phyloP scores from a whole-genome alignment of 2,797 vertebrate species.

The Dermochelys coriacea region DNA sequence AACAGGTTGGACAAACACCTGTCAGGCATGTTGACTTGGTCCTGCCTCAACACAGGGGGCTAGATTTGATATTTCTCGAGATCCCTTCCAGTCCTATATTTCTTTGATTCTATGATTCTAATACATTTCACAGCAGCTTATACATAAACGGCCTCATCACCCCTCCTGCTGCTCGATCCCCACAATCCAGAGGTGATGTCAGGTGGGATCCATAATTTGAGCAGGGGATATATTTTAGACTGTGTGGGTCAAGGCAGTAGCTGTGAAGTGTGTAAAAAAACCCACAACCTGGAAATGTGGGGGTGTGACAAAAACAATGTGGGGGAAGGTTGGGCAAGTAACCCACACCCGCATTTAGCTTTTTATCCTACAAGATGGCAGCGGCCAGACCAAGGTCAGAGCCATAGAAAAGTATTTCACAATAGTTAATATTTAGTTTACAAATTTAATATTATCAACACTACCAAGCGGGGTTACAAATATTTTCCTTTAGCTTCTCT shows the following conservation, averaged over 20 bases:
- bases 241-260: fast-evolving
- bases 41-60: not conserved
- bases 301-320: not conserved
- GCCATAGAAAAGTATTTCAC: not conserved
- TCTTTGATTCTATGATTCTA: too few species aligned
- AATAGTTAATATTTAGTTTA: not conserved
- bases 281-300: not conserved
- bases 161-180: not conserved
- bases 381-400: fast-evolving
- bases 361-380: not conserved
- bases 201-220: fast-evolving
- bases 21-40: not conserved
- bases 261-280: not conserved
- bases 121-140: not conserved
- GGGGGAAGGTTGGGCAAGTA: not conserved
- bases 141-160: not conserved
- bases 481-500: not conserved
- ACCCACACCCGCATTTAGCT: not conserved
- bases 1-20: not conserved
- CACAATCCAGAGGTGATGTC: fast-evolving
- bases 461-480: not conserved
- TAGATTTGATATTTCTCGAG: not conserved
- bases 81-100: too few species aligned
- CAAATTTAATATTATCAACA: not conserved
- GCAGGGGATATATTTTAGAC: not conserved